phyloP scores from a whole-genome alignment of 1,140 invertebrate species.

The Brachystomella parvula region DNA sequence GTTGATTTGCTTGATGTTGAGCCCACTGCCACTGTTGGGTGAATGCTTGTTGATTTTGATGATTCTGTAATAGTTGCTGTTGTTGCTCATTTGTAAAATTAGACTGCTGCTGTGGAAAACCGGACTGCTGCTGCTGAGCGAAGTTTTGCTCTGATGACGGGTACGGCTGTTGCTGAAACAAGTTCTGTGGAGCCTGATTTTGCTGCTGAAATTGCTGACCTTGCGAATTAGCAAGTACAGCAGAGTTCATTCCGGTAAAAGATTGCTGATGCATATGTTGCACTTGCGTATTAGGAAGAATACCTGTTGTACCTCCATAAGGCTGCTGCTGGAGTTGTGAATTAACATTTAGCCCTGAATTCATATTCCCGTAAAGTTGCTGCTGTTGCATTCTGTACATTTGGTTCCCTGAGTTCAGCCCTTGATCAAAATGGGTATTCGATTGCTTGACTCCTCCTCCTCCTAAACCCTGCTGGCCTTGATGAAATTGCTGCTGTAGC shows the following conservation, averaged over 20 bases:
- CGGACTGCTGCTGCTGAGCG: background rate
- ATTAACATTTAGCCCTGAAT: background rate
- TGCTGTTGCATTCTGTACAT: background rate
- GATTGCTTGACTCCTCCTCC: background rate
- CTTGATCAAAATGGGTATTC: background rate
- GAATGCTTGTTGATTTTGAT: background rate
- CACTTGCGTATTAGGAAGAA: background rate
- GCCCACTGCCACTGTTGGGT: background rate
- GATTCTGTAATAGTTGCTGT: background rate
- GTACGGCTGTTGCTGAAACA: constrained; percentile 8
- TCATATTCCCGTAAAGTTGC: background rate
- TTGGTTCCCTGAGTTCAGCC: background rate
- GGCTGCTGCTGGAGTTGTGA: background rate
- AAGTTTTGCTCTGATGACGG: background rate
- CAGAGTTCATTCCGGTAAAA: background rate
- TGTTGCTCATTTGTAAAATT: constrained; percentile 1
- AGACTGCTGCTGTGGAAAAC: background rate
- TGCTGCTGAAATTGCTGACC: background rate
- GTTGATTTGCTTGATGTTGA: no score
- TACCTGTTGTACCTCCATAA: background rate
- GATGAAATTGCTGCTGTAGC: no score
- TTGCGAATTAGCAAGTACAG: background rate
- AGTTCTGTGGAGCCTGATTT: background rate
- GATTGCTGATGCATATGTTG: constrained; percentile 3
- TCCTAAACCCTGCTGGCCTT: no score